A percentile compares a stretch with the other conserved stretches of the same genome.
These are phyloP conservation scores for Drosophila mauritiana DNA, from an alignment of 1,140 invertebrate species.

Conservation along the genomic window DNA sequence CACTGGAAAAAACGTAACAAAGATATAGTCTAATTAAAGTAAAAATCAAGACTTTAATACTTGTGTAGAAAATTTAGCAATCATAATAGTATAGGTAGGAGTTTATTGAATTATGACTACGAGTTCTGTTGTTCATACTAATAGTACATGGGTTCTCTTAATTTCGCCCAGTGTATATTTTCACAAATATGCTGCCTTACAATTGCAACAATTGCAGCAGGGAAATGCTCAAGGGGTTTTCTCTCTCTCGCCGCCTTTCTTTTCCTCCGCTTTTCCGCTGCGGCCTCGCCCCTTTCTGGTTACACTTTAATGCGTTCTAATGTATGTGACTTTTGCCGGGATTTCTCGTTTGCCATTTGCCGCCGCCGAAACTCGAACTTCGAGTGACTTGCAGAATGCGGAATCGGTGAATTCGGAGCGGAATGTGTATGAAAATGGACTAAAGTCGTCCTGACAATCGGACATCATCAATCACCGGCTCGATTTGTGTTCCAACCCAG, in stretches of 20 bases:
- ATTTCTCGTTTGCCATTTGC: constrained; percentile 61
- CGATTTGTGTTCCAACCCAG: constrained; percentile 43
- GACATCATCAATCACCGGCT: constrained; percentile 65
- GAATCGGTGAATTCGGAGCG: constrained; percentile 6
- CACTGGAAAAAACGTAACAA: constrained; percentile 1
- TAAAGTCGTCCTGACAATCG: constrained; percentile 58
- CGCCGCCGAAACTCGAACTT: constrained; percentile 46
- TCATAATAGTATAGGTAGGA: too few species aligned
- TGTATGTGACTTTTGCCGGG: constrained; percentile 81
- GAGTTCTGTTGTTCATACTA: neutral
- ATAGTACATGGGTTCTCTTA: neutral
- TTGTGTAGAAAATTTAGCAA: too few species aligned
- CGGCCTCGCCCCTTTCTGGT: constrained; percentile 67
- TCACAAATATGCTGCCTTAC: constrained; percentile 41
- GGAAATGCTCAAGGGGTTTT: constrained; percentile 52
- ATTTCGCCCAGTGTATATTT: constrained; percentile 31
- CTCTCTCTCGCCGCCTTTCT: constrained; percentile 27
- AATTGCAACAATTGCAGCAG: constrained; percentile 50
- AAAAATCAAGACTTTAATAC: too few species aligned
- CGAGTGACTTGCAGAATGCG: constrained; percentile 73
- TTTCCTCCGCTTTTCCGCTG: constrained; percentile 31
- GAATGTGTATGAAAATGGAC: constrained; percentile 25
- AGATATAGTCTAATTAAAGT: too few species aligned
- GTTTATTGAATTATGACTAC: too few species aligned
- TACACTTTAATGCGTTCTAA: constrained; percentile 83